Evolutionary conservation across 1,140 invertebrate species (phyloP), one percentile per base, ranked within the genome.

Genomic region (Cardiocondyla obscurior): DNA sequence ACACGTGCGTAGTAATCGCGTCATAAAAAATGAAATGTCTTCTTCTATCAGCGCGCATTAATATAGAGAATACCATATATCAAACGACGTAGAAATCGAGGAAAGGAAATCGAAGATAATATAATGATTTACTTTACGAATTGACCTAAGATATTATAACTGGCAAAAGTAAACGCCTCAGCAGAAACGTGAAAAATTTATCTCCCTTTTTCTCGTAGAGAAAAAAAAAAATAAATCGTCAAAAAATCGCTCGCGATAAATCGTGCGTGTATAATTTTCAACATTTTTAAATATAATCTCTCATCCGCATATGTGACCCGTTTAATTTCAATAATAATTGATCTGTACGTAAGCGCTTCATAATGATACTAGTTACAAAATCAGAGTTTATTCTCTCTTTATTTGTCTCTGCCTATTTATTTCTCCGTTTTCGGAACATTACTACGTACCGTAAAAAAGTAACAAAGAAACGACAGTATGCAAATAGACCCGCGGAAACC

Each of bases 21-120:
- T 14, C 30, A 62, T 76, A 62, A 76, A 76, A 76, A 70, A 62
- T 62, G 36, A 33, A 49, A 62, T 60, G 72, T 74, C 57, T 76
- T 76, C 19, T 22, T 55, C 42, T 14, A 33, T 49, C 55, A 42
- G n/a, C 12, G 19, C n/a, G 33, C 39, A 46, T 36, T 70, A 28
- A 28, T 33, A 74, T 51, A 58, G 72, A 74, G 5, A 58, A 1
- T 46, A n/a, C 3, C n/a, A 60, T 74, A 46, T 49, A 33, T 60
- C 55, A 60, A 7, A 14, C 7, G 19, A 28, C 42, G 19, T 19
- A 49, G 57, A 62, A 49, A 28, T n/a, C 46, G 53, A 30, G 16
- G 14, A 28, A 39, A 10, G 51, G 2, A 16, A 22, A 44, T 33
- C 55, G 39, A 62, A 22, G 55, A 62, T 76, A 76, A 76, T 36